A percentile compares a stretch with the other conserved stretches of the same genome.
Evolutionary conservation across 2,797 vertebrate species (phyloP).

Genomic region (Enteromius thamalakanensis): DNA sequence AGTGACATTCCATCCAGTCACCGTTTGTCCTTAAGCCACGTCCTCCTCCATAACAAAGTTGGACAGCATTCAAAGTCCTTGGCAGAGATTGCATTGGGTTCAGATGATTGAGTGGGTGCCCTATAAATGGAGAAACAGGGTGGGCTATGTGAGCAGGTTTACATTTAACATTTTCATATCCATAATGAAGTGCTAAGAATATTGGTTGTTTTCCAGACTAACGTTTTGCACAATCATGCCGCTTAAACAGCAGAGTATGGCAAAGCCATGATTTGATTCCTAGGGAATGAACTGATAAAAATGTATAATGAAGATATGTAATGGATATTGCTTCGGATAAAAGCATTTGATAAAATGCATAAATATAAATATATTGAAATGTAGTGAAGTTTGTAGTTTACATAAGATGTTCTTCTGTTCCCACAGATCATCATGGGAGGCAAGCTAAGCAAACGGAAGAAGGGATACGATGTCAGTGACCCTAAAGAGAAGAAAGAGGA

Average conservation of each 20-base stretch:
- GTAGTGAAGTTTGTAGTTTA: not conserved
- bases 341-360: not conserved
- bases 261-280: not conserved
- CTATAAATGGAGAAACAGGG: conserved; percentile 42
- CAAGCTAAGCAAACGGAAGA: conserved; percentile 97
- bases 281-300: not conserved
- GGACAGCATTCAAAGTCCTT: conserved; percentile 53
- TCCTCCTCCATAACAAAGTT: conserved; percentile 55
- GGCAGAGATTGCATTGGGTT: conserved; percentile 28
- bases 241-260: not conserved
- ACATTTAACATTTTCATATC: not conserved
- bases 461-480: conserved; percentile 95
- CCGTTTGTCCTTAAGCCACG: conserved; percentile 63
- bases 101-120: conserved; percentile 46
- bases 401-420: conserved; percentile 41
- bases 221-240: not conserved
- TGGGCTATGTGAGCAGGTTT: conserved; percentile 1
- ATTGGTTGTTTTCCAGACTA: not conserved
- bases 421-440: conserved; percentile 88
- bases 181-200: not conserved
- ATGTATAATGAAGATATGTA: not conserved
- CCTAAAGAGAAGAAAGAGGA: conserved; percentile 87
- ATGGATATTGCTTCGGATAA: not conserved
- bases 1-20: conserved; percentile 67
- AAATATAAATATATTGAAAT: conserved; percentile 42